Evolutionary conservation across 37 sponge, comb jelly and placozoan genomes (phyloP).

Genomic region (Hexactinellida sp.): DNA sequence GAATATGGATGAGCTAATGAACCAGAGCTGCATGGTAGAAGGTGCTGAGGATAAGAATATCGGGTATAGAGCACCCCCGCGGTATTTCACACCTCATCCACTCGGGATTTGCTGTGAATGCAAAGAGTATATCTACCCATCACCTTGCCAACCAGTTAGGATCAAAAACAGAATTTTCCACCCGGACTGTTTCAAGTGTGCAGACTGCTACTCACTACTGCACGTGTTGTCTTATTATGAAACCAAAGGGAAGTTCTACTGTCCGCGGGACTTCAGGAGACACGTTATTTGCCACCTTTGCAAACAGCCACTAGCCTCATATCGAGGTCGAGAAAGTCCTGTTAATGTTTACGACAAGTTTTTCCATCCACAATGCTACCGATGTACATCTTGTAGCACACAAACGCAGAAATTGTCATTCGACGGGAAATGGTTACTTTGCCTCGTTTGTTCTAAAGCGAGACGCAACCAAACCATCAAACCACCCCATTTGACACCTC

Average conservation of each 20-base stretch:
- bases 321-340: neutral
- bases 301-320: neutral
- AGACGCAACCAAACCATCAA: neutral
- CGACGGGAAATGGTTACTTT: neutral
- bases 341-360: neutral
- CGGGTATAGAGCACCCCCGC: neutral
- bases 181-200: neutral
- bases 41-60: neutral
- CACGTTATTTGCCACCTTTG: neutral
- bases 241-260: neutral
- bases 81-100: conserved; percentile 15
- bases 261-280: neutral
- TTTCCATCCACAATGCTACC: neutral
- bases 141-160: neutral
- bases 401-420: neutral
- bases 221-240: neutral
- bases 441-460: neutral
- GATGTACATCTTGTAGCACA: neutral
- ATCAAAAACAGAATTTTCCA: neutral
- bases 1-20: neutral
- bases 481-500: neutral
- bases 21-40: neutral
- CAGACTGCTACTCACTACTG: neutral
- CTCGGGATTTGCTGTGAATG: neutral
- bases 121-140: neutral